A percentile compares a stretch with the other conserved stretches of the same genome.
phyloP scores from a whole-genome alignment of 1,140 invertebrate genomes.

The Drosophila navojoa region DNA sequence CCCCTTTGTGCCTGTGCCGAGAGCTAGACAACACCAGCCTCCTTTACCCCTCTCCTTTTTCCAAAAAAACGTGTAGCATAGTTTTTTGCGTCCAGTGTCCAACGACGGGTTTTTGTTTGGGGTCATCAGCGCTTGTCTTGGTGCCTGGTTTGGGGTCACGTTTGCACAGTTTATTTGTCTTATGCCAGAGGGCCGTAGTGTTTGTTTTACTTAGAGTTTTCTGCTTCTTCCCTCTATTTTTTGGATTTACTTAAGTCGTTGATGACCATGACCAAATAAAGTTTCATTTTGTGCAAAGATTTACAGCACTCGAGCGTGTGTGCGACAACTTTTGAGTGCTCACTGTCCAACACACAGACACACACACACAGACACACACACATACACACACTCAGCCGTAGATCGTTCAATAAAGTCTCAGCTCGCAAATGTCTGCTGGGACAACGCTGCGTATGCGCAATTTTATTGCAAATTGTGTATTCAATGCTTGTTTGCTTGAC shows the following conservation, averaged over 20 bases:
- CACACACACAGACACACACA: slow-evolving; percentile 4
- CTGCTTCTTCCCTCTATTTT: slow-evolving; percentile 22
- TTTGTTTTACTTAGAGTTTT: slow-evolving; percentile 76
- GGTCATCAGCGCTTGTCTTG: slow-evolving; percentile 47
- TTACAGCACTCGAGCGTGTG: slow-evolving; percentile 77
- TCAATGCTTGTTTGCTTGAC: slow-evolving; percentile 55
- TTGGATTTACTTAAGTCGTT: slow-evolving; percentile 80
- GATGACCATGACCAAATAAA: slow-evolving; percentile 82
- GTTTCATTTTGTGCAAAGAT: slow-evolving; percentile 78
- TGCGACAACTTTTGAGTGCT: slow-evolving; percentile 73
- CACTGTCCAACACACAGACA: slow-evolving; percentile 30
- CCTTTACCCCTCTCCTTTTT: too few relatives aligned
- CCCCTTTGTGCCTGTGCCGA: slow-evolving; percentile 3
- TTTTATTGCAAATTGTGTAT: slow-evolving; percentile 51
- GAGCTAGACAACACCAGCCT: too few relatives aligned
- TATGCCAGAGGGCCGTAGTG: slow-evolving; percentile 66
- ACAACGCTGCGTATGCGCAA: slow-evolving; percentile 74
- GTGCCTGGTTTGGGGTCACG: slow-evolving; percentile 65
- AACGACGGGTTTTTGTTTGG: slow-evolving; percentile 20
- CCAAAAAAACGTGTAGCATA: slow-evolving; percentile 50
- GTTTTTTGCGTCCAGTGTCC: slow-evolving; percentile 51
- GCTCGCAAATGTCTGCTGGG: slow-evolving; percentile 36
- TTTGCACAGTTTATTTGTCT: slow-evolving; percentile 78
- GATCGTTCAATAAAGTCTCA: slow-evolving; percentile 26
- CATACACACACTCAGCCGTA: background rate